These are phyloP conservation scores for Lasioglossum albipes DNA, from an alignment of 1,140 invertebrate genomes.

Conservation along the genomic window DNA sequence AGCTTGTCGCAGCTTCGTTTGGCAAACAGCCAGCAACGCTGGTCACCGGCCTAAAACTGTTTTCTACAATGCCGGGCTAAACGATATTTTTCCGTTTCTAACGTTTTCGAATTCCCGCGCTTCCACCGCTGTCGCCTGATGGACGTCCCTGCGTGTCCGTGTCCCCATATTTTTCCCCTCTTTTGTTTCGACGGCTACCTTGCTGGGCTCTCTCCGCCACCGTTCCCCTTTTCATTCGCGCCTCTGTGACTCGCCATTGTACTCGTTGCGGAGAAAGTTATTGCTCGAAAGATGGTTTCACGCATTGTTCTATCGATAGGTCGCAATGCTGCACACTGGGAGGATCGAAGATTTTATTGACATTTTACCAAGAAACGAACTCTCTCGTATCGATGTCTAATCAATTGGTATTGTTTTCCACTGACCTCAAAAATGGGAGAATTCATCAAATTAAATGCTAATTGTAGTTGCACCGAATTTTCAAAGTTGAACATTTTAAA, in stretches of 20 bases:
- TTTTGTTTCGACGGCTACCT: neutral
- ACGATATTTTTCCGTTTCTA: constrained; percentile 67
- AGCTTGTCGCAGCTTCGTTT: constrained; percentile 63
- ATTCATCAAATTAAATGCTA: too few relatives aligned
- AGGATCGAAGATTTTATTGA: too few relatives aligned
- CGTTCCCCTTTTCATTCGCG: neutral
- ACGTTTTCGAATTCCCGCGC: constrained; percentile 42
- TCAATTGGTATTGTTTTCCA: too few relatives aligned
- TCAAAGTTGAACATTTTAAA: too few relatives aligned
- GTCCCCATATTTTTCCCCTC: constrained; percentile 7
- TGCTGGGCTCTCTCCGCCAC: too few relatives aligned
- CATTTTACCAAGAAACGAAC: too few relatives aligned
- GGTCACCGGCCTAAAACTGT: constrained; percentile 70
- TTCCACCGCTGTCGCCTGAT: neutral
- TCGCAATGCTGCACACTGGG: too few relatives aligned
- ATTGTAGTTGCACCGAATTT: too few relatives aligned
- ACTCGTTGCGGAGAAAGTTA: neutral
- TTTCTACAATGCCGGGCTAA: constrained; percentile 68
- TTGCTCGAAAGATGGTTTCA: neutral
- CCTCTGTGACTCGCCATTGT: neutral
- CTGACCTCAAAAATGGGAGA: too few relatives aligned
- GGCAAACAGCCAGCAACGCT: constrained; percentile 68
- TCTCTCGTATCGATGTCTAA: too few relatives aligned
- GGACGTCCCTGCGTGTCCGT: neutral
- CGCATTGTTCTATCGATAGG: too few relatives aligned